phyloP scores from a whole-genome alignment of 2,113 vertebrate genomes.

The Regulus satrapa region DNA sequence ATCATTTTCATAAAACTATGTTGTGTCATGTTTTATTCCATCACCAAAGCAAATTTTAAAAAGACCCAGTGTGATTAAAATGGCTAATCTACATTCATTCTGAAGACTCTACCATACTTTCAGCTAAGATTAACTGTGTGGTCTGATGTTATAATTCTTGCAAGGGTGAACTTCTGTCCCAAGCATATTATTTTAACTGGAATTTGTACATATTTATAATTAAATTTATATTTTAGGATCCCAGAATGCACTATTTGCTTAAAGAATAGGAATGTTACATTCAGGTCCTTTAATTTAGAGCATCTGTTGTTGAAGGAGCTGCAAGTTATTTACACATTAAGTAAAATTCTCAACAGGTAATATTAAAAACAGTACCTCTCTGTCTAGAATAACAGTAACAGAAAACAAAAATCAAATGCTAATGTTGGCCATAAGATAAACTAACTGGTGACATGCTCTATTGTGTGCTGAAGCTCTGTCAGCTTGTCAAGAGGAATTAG shows the following conservation, averaged over 20 bases:
- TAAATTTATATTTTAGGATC: neutral
- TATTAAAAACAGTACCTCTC: neutral
- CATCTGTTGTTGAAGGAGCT: neutral
- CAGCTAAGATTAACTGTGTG: neutral
- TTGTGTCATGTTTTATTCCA: neutral
- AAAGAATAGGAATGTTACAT: neutral
- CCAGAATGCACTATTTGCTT: neutral
- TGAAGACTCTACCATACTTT: neutral
- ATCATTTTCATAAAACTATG: neutral
- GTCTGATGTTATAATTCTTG: neutral
- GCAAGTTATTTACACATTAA: neutral
- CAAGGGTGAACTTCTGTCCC: neutral
- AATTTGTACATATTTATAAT: neutral
- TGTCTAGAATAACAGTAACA: neutral
- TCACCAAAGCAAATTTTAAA: neutral
- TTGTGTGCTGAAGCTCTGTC: neutral
- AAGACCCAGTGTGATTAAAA: neutral
- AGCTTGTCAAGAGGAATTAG: constrained; percentile 45
- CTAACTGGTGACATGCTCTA: neutral
- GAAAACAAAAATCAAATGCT: constrained; percentile 12
- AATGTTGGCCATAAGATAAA: constrained; percentile 4
- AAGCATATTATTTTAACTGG: neutral
- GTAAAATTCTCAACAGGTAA: neutral
- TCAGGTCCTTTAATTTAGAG: neutral
- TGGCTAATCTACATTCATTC: neutral